A percentile compares a stretch with the other conserved stretches of the same genome.
phyloP scores from a whole-genome alignment of 2,113 vertebrate genomes.

The Steatornis caripensis region DNA sequence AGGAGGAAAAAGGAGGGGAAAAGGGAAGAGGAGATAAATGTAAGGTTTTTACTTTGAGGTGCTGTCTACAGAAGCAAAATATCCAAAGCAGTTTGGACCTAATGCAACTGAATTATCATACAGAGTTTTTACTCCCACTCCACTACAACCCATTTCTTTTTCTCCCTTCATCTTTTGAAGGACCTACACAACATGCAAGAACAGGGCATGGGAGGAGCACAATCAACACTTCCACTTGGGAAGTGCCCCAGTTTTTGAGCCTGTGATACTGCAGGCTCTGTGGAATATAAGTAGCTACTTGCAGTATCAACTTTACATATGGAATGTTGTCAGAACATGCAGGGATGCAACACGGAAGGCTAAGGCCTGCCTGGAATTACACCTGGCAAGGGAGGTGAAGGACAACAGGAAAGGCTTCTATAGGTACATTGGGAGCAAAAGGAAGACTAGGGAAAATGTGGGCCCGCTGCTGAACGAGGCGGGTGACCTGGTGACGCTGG shows the following conservation, averaged over 20 bases:
- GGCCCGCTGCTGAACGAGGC: too few relatives aligned
- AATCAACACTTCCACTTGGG: neutral
- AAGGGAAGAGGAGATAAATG: neutral
- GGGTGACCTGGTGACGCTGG: too few relatives aligned
- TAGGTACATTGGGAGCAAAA: too few relatives aligned
- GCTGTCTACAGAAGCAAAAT: neutral
- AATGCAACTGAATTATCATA: neutral
- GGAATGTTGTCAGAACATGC: too few relatives aligned
- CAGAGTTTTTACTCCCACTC: neutral
- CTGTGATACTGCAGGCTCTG: neutral
- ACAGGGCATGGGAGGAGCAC: accelerated
- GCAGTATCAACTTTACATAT: too few relatives aligned
- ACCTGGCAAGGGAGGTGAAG: too few relatives aligned
- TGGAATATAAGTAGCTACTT: neutral
- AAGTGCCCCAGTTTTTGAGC: neutral
- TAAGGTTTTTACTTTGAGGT: neutral
- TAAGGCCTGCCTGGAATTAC: too few relatives aligned
- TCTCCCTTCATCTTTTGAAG: neutral
- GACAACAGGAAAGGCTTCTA: too few relatives aligned
- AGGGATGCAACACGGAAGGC: too few relatives aligned
- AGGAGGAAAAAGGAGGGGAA: neutral
- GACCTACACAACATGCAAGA: neutral
- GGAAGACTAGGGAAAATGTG: too few relatives aligned
- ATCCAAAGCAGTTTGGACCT: neutral
- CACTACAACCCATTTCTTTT: too few relatives aligned